These are phyloP conservation scores for Drosophila grimshawi DNA, from an alignment of 1,140 invertebrate species.

Conservation along the genomic window DNA sequence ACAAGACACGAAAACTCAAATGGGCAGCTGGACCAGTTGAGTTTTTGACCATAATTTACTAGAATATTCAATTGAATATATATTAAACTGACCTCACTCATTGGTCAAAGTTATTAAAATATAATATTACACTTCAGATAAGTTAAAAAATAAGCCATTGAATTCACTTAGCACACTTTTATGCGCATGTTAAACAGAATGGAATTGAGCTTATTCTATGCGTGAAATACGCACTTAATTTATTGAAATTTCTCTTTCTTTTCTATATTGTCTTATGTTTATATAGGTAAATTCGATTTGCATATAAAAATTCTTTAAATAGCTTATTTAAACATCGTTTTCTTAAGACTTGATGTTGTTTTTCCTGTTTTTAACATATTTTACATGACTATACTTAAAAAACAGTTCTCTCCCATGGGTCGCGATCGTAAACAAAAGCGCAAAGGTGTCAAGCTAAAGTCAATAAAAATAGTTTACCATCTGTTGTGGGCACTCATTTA, in stretches of 20 bases:
- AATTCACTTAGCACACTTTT: neutral
- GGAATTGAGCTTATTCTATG: neutral
- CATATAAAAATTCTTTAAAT: conserved; percentile 16
- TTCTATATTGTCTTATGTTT: conserved; percentile 1
- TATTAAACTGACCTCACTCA: conserved; percentile 9
- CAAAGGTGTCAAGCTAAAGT: conserved; percentile 77
- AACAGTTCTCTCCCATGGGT: conserved; percentile 32
- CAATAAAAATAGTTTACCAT: conserved; percentile 73
- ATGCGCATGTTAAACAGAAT: neutral
- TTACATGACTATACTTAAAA: conserved; percentile 31
- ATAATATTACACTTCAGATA: neutral
- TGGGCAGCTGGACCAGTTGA: conserved; percentile 41
- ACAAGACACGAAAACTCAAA: conserved; percentile 24
- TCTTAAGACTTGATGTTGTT: conserved; percentile 20
- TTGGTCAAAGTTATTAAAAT: neutral
- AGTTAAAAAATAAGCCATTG: too few relatives aligned
- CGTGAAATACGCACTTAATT: neutral
- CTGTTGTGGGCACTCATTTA: conserved; percentile 28
- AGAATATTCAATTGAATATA: conserved; percentile 44
- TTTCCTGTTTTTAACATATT: conserved; percentile 36
- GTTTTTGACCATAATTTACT: conserved; percentile 24
- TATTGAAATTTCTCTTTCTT: neutral
- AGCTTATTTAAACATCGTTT: conserved; percentile 2
- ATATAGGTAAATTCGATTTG: neutral
- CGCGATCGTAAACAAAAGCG: conserved; percentile 66